Conservation (phyloP, 2,888 invertebrate species). For the Lepidonotus clava region DNA sequence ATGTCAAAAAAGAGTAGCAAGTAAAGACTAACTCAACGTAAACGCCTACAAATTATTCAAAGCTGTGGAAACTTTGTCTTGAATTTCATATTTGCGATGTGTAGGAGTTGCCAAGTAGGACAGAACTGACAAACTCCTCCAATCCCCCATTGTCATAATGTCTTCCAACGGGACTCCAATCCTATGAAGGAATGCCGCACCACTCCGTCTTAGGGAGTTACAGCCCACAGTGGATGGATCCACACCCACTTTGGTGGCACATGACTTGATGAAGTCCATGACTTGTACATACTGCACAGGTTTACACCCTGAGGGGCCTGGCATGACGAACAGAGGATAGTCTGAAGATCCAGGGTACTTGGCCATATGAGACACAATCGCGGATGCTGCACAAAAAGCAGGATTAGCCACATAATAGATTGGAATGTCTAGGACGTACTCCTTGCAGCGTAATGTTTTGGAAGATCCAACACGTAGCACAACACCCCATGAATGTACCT, state of each 20-base stretch:
- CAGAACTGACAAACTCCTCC: not conserved
- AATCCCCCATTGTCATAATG: not conserved
- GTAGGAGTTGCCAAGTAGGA: not conserved
- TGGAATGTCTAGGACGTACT: too few species aligned
- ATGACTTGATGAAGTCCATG: not conserved
- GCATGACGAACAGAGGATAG: too few species aligned
- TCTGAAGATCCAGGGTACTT: too few species aligned
- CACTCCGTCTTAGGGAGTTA: not conserved
- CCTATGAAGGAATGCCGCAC: not conserved
- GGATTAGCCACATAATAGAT: too few species aligned
- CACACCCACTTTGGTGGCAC: not conserved
- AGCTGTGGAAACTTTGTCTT: not conserved
- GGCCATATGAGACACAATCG: too few species aligned
- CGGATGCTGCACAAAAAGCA: too few species aligned
- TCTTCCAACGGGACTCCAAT: not conserved
- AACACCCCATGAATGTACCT: not conserved
- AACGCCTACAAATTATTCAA: not conserved
- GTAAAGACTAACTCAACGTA: too few species aligned
- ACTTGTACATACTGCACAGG: not conserved
- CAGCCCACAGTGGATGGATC: not conserved
- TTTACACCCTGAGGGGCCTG: not conserved
- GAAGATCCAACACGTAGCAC: not conserved
- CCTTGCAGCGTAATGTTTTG: not conserved
- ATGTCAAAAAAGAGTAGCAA: too few species aligned
- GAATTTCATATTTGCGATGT: not conserved